phyloP scores from a whole-genome alignment of 2,888 invertebrate species.

The Dynastes hyllus region DNA sequence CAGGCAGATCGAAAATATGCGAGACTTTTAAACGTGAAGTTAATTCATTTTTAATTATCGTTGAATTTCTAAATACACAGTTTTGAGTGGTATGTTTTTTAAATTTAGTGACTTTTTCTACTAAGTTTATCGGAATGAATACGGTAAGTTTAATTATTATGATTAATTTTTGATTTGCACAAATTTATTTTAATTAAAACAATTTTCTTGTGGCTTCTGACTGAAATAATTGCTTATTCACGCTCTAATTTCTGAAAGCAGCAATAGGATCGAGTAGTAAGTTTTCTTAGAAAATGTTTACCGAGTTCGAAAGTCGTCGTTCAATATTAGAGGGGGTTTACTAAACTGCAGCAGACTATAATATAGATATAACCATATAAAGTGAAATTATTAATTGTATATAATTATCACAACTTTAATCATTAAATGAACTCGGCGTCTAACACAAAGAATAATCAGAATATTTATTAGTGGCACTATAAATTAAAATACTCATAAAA shows the following conservation, averaged over 20 bases:
- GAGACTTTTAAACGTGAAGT: conserved; percentile 31
- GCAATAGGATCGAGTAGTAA: conserved; percentile 18
- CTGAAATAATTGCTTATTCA: conserved; percentile 37
- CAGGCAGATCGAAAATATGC: conserved; percentile 17
- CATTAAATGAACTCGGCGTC: too few relatives aligned
- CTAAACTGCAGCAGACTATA: too few relatives aligned
- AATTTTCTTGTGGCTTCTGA: conserved; percentile 19
- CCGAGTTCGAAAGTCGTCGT: conserved; percentile 13
- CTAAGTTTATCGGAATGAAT: conserved; percentile 7
- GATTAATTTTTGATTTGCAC: conserved; percentile 33
- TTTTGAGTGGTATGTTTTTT: conserved; percentile 8
- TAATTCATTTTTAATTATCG: conserved; percentile 16
- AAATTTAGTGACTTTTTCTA: not conserved
- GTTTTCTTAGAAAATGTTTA: conserved; percentile 16
- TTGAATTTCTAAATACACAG: conserved; percentile 1
- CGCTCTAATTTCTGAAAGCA: conserved; percentile 40
- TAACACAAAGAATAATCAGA: too few relatives aligned
- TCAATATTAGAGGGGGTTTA: not conserved
- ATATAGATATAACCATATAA: too few relatives aligned
- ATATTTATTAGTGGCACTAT: too few relatives aligned
- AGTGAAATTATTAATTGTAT: too few relatives aligned
- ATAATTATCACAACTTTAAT: too few relatives aligned
- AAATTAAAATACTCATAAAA: too few relatives aligned
- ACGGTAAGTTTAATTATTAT: conserved; percentile 34
- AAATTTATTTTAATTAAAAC: conserved; percentile 23